phyloP scores from a whole-genome alignment of 2,888 invertebrate species.

The Drymonia ruficornis region DNA sequence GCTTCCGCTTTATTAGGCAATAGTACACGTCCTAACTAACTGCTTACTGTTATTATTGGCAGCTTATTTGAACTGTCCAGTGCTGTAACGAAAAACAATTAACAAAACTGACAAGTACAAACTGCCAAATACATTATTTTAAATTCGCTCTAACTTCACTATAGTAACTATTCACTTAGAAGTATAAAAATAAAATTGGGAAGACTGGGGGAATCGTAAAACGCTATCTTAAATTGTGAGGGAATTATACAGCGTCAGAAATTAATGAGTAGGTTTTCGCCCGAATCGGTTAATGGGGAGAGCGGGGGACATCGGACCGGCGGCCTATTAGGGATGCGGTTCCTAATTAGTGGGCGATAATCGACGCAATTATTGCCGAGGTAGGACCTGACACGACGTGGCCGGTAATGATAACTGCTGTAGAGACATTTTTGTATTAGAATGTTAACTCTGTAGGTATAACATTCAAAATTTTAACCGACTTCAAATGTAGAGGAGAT shows the following conservation, averaged over 20 bases:
- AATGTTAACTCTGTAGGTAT: not conserved
- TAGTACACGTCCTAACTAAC: too few species aligned
- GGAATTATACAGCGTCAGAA: slow-evolving; percentile 36
- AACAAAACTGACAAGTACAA: too few species aligned
- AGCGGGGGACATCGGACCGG: slow-evolving; percentile 23
- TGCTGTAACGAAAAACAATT: too few species aligned
- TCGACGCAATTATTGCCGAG: slow-evolving; percentile 31
- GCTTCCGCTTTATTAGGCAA: too few species aligned
- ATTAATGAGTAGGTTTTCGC: slow-evolving; percentile 40
- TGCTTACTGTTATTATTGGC: too few species aligned
- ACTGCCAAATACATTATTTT: too few species aligned
- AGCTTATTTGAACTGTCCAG: too few species aligned
- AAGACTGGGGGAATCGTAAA: slow-evolving; percentile 29
- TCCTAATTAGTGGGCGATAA: slow-evolving; percentile 42
- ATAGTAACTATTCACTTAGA: too few species aligned
- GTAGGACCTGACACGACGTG: slow-evolving; percentile 17
- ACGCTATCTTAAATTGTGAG: slow-evolving; percentile 41
- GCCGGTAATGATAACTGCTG: slow-evolving; percentile 9
- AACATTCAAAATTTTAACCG: not conserved
- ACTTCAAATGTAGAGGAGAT: too few species aligned
- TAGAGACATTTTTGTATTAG: not conserved
- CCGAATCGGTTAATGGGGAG: slow-evolving; percentile 11
- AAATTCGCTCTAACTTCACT: too few species aligned
- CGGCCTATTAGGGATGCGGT: slow-evolving; percentile 27
- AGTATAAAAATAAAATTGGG: too few species aligned